A percentile compares a stretch with the other conserved stretches of the same genome.
Conservation (phyloP, 2,888 invertebrate genomes). For the Urechis unicinctus region DNA sequence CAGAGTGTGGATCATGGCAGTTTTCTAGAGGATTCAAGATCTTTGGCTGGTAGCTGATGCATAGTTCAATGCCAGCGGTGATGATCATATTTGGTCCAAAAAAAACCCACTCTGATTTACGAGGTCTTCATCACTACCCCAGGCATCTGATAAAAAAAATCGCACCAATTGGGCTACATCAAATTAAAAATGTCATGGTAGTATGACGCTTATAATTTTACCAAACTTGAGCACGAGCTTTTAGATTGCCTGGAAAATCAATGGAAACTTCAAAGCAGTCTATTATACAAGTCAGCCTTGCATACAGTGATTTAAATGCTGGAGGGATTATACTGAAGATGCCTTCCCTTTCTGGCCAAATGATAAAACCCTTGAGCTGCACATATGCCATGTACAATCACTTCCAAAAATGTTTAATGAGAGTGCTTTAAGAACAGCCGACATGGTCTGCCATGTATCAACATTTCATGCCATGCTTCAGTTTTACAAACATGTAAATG, state of each 20-base stretch:
- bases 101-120: conserved; percentile 15
- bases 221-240: no score
- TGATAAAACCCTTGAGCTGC: not conserved
- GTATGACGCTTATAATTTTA: no score
- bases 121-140: conserved; percentile 20
- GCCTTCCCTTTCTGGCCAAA: not conserved
- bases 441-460: not conserved
- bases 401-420: not conserved
- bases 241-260: not conserved
- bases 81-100: no score
- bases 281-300: not conserved
- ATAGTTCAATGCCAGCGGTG: no score
- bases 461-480: not conserved
- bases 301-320: not conserved
- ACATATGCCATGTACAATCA: not conserved
- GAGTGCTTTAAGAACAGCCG: not conserved
- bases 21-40: no score
- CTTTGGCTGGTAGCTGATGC: no score
- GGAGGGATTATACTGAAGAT: not conserved
- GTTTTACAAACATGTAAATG: no score
- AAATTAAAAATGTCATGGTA: conserved; percentile 1
- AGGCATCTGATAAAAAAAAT: conserved; percentile 20
- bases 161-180: conserved; percentile 6
- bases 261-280: no score
- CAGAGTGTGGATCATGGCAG: conserved; percentile 82